Evolutionary conservation across 2,888 invertebrate species (phyloP).

Genomic region (Meteorus colon): DNA sequence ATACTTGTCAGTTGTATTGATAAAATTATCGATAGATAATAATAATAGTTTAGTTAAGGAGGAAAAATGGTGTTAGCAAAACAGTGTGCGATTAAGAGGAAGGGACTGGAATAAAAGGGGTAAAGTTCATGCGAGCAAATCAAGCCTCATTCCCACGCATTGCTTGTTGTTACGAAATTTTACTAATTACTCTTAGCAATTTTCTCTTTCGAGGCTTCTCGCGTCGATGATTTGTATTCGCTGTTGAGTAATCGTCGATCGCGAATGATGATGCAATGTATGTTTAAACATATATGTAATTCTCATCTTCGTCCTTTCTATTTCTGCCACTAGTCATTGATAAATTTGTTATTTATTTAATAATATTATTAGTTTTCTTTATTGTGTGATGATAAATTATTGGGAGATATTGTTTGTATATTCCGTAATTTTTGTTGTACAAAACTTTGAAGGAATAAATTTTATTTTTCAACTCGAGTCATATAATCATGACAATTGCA

Average conservation of each 20-base stretch:
- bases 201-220: conserved; percentile 37
- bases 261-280: conserved; percentile 8
- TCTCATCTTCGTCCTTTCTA: conserved; percentile 4
- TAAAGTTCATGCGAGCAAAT: conserved; percentile 17
- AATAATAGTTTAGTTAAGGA: neutral
- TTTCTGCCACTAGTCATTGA: neutral
- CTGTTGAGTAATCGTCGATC: conserved; percentile 33
- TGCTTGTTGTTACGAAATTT: conserved; percentile 29
- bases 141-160: conserved; percentile 14
- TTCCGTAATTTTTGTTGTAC: neutral
- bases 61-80: too few relatives aligned
- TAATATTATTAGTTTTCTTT: neutral
- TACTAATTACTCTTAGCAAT: conserved; percentile 27
- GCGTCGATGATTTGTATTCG: conserved; percentile 22
- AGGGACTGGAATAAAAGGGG: neutral
- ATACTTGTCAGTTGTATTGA: neutral
- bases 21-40: neutral
- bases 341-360: neutral
- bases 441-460: neutral
- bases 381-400: neutral
- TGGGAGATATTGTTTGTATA: neutral
- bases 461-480: too few relatives aligned
- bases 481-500: too few relatives aligned
- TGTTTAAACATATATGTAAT: neutral
- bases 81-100: too few relatives aligned